Evolutionary conservation across 2,797 vertebrate species (phyloP).

Genomic region (Ispidina lecontei): DNA sequence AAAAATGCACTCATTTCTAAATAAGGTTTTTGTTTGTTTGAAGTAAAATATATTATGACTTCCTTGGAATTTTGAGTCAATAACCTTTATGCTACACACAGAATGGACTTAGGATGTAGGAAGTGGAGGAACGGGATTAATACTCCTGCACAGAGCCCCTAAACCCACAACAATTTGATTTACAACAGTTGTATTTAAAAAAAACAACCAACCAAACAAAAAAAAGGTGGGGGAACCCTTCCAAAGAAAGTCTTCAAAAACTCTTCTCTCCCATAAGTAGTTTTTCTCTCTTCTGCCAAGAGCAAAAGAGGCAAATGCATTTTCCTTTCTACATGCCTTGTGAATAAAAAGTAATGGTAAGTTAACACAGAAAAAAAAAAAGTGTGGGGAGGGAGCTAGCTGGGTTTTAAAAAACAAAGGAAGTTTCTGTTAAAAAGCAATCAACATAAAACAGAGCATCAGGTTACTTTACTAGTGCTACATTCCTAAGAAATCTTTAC

Average conservation of each 20-base stretch:
- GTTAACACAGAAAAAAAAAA: not conserved
- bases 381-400: fast-evolving
- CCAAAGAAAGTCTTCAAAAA: not conserved
- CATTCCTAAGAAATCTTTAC: not conserved
- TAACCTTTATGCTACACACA: not conserved
- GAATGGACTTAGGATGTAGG: not conserved
- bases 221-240: not conserved
- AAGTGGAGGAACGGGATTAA: not conserved
- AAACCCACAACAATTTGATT: not conserved
- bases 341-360: not conserved
- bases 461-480: not conserved
- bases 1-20: not conserved
- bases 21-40: not conserved
- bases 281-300: not conserved
- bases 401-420: not conserved
- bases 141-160: not conserved
- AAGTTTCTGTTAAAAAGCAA: not conserved
- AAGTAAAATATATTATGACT: not conserved
- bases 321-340: not conserved
- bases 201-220: not conserved
- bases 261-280: not conserved
- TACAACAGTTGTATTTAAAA: not conserved
- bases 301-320: not conserved
- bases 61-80: not conserved
- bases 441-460: not conserved